Percentiles rank a stretch among this genome's conserved stretches.
Evolutionary conservation across 2,113 vertebrate species (phyloP).

Genomic region (Upupa epops): DNA sequence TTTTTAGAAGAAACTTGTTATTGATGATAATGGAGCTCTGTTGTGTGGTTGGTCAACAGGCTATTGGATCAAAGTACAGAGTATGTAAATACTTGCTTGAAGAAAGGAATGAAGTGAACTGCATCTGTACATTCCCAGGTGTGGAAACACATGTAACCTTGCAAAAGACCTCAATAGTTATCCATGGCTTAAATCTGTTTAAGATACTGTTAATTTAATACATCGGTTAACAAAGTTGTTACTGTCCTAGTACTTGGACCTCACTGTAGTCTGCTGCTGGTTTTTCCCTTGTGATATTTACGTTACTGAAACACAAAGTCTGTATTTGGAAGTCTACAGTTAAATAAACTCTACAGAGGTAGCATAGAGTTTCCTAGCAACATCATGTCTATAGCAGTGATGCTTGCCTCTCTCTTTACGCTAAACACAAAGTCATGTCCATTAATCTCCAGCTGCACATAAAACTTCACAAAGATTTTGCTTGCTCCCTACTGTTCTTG

Average conservation of each 20-base stretch:
- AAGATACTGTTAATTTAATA: background rate
- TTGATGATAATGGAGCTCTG: background rate
- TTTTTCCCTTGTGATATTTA: conserved; percentile 31
- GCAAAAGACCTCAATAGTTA: background rate
- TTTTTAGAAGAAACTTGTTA: background rate
- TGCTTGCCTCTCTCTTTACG: conserved; percentile 67
- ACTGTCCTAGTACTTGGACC: background rate
- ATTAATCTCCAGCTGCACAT: conserved; percentile 79
- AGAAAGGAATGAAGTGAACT: background rate
- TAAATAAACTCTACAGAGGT: conserved; percentile 59
- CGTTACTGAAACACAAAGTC: conserved; percentile 50
- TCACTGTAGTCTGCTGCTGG: conserved; percentile 11
- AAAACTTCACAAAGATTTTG: conserved; percentile 75
- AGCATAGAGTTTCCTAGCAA: conserved; percentile 77
- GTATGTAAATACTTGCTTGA: background rate
- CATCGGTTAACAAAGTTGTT: background rate
- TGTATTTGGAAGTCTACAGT: conserved; percentile 66
- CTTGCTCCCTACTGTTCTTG: conserved; percentile 75
- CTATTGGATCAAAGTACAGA: background rate
- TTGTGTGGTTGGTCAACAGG: background rate
- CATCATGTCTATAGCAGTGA: conserved; percentile 59
- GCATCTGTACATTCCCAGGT: too few relatives aligned
- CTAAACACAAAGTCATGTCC: conserved; percentile 78
- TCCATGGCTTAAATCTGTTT: background rate
- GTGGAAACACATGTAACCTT: background rate